Base-by-base conservation (phyloP, 2,113 vertebrate species). In the Ictidomys tridecemlineatus region DNA sequence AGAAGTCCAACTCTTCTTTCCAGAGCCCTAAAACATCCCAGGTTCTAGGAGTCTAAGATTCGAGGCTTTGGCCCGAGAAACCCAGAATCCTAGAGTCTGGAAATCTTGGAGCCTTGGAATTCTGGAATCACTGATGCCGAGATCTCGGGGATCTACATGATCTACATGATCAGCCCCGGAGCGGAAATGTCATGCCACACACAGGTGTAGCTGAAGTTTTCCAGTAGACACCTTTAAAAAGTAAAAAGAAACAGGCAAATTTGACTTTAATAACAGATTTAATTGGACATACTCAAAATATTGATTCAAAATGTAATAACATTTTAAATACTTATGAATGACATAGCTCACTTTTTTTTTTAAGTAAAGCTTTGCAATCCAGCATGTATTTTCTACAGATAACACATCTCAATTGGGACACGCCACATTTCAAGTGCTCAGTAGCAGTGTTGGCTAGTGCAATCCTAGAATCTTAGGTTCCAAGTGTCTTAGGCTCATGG, bases 381-480 rank as follows among this genome's bases (percentile, higher is more conserved):
- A 30, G 69, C 39, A 2, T 72, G 34, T 22, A n/a, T 65, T 94
- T 94, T 34, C 72, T 7, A n/a, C 8, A 28, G 2, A 86, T 0
- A 14, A 26, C 30, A 79, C 42, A 24, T 42, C 58, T 83, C 72
- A 30, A 0, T 39, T 42, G 30, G 26, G 3, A 58, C 26, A 8
- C 24, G 30, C 24, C 70, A 30, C 17, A 37, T 58, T 37, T 85
- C 53, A 78, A 32, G 37, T 1, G 11, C 28, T 58, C 37, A 53
- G 0, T 17, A 5, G 28, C n/a, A 5, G 37, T 22, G 5, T 1
- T 24, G 48, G 9, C 32, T 2, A 39, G 8, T 1, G 0, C 14
- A 32, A n/a, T 63, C 13, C n/a, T 72, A 22, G 56, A 65, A 63
- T 63, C 48, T 74, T 39, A 22, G n/a, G 20, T n/a, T 78, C 37